Evolutionary conservation across 2,888 invertebrate genomes (phyloP).

Genomic region (Zootermopsis nevadensis): DNA sequence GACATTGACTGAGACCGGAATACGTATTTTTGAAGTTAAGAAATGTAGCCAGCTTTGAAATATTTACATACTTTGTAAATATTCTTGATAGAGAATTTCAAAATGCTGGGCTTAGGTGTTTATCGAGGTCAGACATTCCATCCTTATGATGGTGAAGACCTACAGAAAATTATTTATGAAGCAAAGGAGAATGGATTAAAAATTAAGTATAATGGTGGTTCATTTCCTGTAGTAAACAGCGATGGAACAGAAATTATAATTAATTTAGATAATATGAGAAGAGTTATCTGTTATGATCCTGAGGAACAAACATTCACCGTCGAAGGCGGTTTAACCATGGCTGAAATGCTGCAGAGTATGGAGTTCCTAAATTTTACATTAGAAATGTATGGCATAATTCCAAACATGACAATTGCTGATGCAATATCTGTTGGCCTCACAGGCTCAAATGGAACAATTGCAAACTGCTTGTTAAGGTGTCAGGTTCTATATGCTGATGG

Average conservation of each 20-base stretch:
- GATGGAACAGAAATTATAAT: constrained; percentile 46
- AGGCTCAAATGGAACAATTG: constrained; percentile 48
- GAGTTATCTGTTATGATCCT: constrained; percentile 45
- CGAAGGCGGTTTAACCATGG: constrained; percentile 48
- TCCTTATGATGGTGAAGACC: constrained; percentile 30
- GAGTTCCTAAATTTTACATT: constrained; percentile 45
- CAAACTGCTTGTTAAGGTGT: constrained; percentile 46
- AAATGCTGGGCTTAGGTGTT: not conserved
- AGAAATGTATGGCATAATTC: constrained; percentile 48
- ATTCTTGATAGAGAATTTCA: not conserved
- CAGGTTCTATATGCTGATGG: constrained; percentile 46
- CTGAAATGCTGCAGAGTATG: constrained; percentile 41
- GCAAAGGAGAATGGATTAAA: constrained; percentile 48
- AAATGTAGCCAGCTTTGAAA: no score
- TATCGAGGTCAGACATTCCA: not conserved
- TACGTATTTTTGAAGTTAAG: no score
- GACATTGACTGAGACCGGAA: no score
- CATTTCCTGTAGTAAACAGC: constrained; percentile 41
- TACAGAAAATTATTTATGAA: constrained; percentile 45
- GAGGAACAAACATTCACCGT: constrained; percentile 48
- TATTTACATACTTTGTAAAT: no score
- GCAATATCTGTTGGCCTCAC: constrained; percentile 50
- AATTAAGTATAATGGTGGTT: constrained; percentile 47
- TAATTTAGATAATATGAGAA: constrained; percentile 43
- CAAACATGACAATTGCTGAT: constrained; percentile 49